Evolutionary conservation across 2,113 vertebrate species (phyloP).

Genomic region (Ammodramus savannarum): DNA sequence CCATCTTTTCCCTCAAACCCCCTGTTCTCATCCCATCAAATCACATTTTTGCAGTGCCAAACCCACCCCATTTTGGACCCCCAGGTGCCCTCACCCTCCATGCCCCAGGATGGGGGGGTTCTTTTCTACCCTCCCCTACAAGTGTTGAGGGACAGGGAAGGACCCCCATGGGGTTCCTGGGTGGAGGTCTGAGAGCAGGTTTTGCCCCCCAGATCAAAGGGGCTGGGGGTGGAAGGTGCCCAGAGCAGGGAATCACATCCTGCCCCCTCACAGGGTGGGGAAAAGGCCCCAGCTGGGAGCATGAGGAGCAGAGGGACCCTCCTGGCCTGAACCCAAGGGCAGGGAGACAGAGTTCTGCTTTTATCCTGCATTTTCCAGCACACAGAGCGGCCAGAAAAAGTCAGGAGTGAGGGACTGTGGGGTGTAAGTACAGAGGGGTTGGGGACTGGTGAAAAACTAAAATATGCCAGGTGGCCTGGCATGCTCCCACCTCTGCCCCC

Average conservation of each 20-base stretch:
- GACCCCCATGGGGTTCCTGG: fast-evolving
- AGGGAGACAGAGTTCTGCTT: fast-evolving
- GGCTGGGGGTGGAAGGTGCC: not conserved
- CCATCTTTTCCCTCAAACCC: not conserved
- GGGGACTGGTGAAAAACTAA: no score
- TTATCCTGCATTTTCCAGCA: not conserved
- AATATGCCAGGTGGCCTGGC: not conserved
- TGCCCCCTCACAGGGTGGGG: no score
- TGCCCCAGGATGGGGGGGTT: fast-evolving
- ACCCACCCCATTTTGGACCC: not conserved
- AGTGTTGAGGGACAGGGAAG: not conserved
- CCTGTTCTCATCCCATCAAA: not conserved
- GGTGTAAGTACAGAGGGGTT: not conserved
- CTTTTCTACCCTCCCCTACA: not conserved
- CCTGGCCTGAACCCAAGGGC: fast-evolving
- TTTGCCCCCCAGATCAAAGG: fast-evolving
- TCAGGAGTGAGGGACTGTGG: not conserved
- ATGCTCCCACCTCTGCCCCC: not conserved
- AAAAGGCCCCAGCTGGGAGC: not conserved
- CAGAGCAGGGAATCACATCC: not conserved
- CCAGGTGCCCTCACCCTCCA: fast-evolving
- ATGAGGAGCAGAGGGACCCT: not conserved
- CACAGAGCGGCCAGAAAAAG: not conserved
- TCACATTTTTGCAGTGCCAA: not conserved
- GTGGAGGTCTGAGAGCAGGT: not conserved